A percentile compares a stretch with the other conserved stretches of the same genome.
phyloP scores from a whole-genome alignment of 2,888 invertebrate genomes.

The Mesodorylaimus sp. region DNA sequence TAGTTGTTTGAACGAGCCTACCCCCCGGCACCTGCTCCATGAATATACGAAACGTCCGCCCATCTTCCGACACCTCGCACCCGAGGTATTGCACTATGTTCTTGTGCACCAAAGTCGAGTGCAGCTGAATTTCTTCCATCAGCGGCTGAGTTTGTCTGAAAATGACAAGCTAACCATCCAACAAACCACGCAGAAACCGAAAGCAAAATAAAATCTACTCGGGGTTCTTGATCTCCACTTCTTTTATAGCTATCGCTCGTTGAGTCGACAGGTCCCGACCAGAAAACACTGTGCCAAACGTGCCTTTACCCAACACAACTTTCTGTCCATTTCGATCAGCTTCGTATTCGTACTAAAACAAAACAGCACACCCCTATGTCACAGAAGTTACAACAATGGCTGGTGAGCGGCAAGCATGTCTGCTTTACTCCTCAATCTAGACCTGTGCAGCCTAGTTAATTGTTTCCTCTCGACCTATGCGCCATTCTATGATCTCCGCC shows the following conservation, averaged over 20 bases:
- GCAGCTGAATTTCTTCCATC: constrained; percentile 91
- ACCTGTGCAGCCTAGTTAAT: no score
- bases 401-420: no score
- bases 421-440: no score
- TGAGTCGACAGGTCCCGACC: constrained; percentile 81
- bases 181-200: no score
- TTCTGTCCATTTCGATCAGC: constrained; percentile 68
- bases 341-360: constrained; percentile 70
- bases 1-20: constrained; percentile 14
- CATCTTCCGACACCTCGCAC: constrained; percentile 71
- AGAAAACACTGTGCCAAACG: constrained; percentile 83
- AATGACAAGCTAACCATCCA: no score
- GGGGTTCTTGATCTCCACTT: constrained; percentile 83
- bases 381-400: no score
- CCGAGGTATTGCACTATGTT: constrained; percentile 95
- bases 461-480: no score
- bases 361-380: no score
- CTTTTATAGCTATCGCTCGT: constrained; percentile 79
- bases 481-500: no score
- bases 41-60: constrained; percentile 78
- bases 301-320: constrained; percentile 74
- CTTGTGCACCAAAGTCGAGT: constrained; percentile 77
- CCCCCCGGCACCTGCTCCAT: constrained; percentile 98
- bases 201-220: constrained; percentile 43
- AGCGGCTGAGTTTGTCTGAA: constrained; percentile 72